Conservation (phyloP, 2,113 vertebrate species). For the Crotalus tigris region DNA sequence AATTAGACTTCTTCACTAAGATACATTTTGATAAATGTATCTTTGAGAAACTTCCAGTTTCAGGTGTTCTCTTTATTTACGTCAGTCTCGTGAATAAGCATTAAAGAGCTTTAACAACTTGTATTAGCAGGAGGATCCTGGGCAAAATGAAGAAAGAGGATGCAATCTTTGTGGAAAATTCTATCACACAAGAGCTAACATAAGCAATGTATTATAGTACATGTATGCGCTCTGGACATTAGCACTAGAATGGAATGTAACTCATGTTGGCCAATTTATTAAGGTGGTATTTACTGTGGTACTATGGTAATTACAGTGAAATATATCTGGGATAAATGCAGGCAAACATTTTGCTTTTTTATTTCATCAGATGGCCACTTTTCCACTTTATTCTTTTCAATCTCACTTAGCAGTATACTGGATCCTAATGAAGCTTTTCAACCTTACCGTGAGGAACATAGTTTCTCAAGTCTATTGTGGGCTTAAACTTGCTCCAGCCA, state of each 20-base stretch:
- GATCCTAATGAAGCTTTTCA: conserved; percentile 65
- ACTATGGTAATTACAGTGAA: neutral
- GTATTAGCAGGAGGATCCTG: too few species aligned
- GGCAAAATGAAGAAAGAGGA: neutral
- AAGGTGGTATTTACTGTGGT: neutral
- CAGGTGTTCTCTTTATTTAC: neutral
- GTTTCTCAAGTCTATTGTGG: conserved; percentile 46
- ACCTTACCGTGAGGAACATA: conserved; percentile 33
- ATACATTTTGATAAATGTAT: neutral
- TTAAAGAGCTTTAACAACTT: neutral
- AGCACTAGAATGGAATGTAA: neutral
- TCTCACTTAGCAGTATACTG: neutral
- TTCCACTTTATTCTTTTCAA: neutral
- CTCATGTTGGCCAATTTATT: neutral
- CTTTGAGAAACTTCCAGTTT: neutral
- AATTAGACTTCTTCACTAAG: neutral
- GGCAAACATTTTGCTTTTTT: neutral
- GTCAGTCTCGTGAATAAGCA: neutral
- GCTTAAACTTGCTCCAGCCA: conserved; percentile 36
- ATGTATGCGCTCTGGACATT: neutral
- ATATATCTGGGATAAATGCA: neutral
- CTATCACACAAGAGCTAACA: neutral
- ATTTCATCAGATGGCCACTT: neutral
- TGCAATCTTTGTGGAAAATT: neutral
- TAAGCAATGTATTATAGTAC: neutral